A percentile compares a stretch with the other conserved stretches of the same genome.
Conservation (phyloP, 2,888 invertebrate genomes). For the Tenthredo livida region DNA sequence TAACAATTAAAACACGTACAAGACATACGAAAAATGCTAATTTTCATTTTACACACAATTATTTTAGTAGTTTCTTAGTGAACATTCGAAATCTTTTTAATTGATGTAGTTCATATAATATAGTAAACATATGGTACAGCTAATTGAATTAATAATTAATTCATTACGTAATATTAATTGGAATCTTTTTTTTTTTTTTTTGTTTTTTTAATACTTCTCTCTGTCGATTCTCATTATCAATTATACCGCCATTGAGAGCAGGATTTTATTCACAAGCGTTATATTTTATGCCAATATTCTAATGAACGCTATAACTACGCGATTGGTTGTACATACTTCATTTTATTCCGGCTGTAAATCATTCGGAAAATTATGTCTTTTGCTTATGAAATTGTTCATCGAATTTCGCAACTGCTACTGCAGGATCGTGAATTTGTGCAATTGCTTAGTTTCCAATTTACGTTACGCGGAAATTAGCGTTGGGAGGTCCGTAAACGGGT, state of each 20-base stretch:
- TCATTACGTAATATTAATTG: background rate
- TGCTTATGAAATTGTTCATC: background rate
- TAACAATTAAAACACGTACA: background rate
- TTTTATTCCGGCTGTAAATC: background rate
- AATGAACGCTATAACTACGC: background rate
- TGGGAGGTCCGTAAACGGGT: constrained; percentile 39
- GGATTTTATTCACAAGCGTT: background rate
- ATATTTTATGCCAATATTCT: background rate
- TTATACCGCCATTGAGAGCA: background rate
- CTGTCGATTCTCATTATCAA: background rate
- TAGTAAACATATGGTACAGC: background rate
- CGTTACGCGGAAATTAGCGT: background rate
- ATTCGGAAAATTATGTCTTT: background rate
- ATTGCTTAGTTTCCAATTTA: background rate
- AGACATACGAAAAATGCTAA: background rate
- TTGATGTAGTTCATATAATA: background rate
- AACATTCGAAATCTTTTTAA: constrained; percentile 1
- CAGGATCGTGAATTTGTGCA: background rate
- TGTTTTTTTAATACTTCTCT: background rate
- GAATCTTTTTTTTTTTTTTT: background rate
- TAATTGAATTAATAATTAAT: constrained; percentile 1
- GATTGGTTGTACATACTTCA: background rate
- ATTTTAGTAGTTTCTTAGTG: background rate
- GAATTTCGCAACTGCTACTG: background rate
- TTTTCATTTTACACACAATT: background rate